Evolutionary conservation across 2,113 vertebrate genomes (phyloP), one percentile per base, ranked within the genome.

Genomic region (Sceloporus tristichus): DNA sequence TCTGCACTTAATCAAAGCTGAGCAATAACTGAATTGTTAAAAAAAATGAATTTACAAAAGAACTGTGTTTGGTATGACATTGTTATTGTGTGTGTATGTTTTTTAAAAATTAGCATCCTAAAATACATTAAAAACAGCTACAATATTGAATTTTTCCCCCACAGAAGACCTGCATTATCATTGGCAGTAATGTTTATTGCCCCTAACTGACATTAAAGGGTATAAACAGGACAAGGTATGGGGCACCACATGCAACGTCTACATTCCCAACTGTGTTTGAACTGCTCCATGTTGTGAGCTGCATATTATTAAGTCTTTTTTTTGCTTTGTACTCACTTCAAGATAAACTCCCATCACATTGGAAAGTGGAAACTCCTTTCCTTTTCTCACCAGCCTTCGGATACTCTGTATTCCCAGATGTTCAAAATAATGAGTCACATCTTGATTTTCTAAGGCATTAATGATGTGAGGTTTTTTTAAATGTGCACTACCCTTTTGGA

Each of bases 391-490:
- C 62, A 88, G 82, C 34, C 34, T 34, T 34, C 34, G 34, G 34
- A 34, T 34, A 34, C 34, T 34, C 34, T 34, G 34, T 34, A 34
- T 34, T 48, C 87, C 73, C 74, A 88, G 87, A 88, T 88, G 87
- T 88, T 88, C 62, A 84, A 78, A 88, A 27, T 27, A 34, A 84
- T 88, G 87, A 88, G 62, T 88, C 87, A 88, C 66, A 74, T 56
- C 74, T 40, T 29, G 48, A 70, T 68, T 54, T 68, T 54, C 77
- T 88, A 78, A 80, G 81, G 34, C 38, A 59, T 25, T 56, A 71
- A 71, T 56, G 53, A 79, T 48, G 27, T 68, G 65, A 34, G 59
- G 75, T 68, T 40, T 76, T 8, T 84, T 68, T 80, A 68, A 40
- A 53, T 9, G 11, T 68, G 19, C 25, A 40, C n/a, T 14, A 40